Evolutionary conservation across 64 coral and sea anemone species (phyloP), one percentile per base, ranked within the genome.

Genomic region (Cladopsammia gracilis): DNA sequence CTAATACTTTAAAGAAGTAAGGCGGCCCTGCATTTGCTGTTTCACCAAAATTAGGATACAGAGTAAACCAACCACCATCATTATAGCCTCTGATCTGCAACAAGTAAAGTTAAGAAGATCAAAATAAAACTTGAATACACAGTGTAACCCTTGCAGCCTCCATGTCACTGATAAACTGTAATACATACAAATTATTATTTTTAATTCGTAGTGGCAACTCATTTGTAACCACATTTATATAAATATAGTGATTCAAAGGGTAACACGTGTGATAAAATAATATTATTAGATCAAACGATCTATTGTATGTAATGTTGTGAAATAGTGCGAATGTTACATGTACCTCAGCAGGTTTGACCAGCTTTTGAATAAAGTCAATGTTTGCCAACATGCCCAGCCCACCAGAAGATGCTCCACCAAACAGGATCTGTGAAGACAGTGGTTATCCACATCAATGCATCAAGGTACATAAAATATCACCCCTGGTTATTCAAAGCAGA

Each of bases 41-140:
- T 90, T 99, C 98, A 20, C 92, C 94, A 86, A 96, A 99, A 64
- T 96, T 99, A 44, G 94, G 94, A 51, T 91, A 99, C 13, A 99
- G 23, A 22, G 98, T 99, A 43, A 99, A 99, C 98, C 98, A 99
- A 5, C 98, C 98, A 22, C 98, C 98, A 68, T 99, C 98, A 61
- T 99, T 99, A 45, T 94, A 99, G 11, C 98, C 98, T 53, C 88
- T 80, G 16, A 99, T 83, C 96, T 98, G 71, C 5, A 86, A 51
- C 65, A 52, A 71, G 24, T 26, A 86, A 22, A 79, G 24, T 48
- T 48, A 57, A 56, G 58, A 53, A 12, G 51, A 20, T 56, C n/a
- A 11, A 49, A 19, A 66, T 69, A 16, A 1, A 8, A 11, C 13
- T 3, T 71, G n/a, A n/a, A n/a, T n/a, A n/a, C n/a, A n/a, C n/a